A percentile compares a stretch with the other conserved stretches of the same genome.
phyloP scores from a whole-genome alignment of 1,140 invertebrate species.

The Maconellicoccus hirsutus region DNA sequence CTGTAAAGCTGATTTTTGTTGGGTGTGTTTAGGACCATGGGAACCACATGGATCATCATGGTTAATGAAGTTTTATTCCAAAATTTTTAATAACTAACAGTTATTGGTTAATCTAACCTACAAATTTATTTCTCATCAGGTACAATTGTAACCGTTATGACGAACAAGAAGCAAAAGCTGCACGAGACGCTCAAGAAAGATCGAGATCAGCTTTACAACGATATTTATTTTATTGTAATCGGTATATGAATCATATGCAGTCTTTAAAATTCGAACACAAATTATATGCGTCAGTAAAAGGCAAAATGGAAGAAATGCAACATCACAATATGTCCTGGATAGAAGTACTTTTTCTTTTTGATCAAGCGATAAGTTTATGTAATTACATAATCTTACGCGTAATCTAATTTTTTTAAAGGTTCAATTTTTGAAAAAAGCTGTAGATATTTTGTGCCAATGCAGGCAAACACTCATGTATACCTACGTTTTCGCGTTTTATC shows the following conservation, averaged over 20 bases:
- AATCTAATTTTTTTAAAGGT: constrained; percentile 45
- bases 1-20: constrained; percentile 97
- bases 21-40: constrained; percentile 98
- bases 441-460: constrained; percentile 94
- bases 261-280: constrained; percentile 96
- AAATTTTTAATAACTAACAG: neutral
- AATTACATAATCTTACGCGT: neutral
- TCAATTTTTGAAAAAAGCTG: constrained; percentile 93
- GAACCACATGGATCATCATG: constrained; percentile 96
- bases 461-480: constrained; percentile 98
- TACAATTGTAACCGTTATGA: constrained; percentile 98
- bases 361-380: neutral
- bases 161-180: constrained; percentile 91
- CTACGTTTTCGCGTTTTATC: constrained; percentile 97
- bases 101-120: constrained; percentile 13
- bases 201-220: constrained; percentile 82
- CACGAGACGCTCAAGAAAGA: constrained; percentile 88
- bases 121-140: constrained; percentile 35
- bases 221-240: constrained; percentile 97
- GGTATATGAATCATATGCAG: constrained; percentile 99
- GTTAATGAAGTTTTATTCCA: too few relatives aligned
- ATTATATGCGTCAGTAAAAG: constrained; percentile 82
- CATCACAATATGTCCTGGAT: constrained; percentile 99
- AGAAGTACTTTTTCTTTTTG: constrained; percentile 54
- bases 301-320: constrained; percentile 99